A percentile compares a stretch with the other conserved stretches of the same genome.
phyloP scores from a whole-genome alignment of 2,888 invertebrate species.

The Drosophila birchii region DNA sequence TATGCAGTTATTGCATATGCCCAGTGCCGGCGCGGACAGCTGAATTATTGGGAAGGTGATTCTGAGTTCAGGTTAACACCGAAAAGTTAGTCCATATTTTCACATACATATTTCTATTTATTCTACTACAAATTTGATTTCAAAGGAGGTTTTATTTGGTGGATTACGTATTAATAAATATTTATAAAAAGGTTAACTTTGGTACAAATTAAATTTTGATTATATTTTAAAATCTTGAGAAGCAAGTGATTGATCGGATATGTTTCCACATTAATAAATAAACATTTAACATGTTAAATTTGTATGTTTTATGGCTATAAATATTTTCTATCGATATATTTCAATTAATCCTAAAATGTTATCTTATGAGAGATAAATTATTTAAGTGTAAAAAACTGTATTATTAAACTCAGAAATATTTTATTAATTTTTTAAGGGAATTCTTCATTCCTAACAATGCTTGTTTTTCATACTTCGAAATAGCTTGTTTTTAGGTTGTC shows the following conservation, averaged over 20 bases:
- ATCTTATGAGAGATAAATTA: too few species aligned
- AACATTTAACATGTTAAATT: not conserved
- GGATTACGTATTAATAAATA: too few species aligned
- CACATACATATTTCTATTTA: too few species aligned
- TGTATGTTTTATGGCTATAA: not conserved
- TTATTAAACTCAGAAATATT: not conserved
- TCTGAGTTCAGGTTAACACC: not conserved
- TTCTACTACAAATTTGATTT: not conserved
- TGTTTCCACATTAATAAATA: not conserved
- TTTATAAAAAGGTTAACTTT: not conserved
- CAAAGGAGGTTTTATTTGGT: not conserved
- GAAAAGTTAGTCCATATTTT: not conserved
- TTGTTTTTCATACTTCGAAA: not conserved
- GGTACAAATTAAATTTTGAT: not conserved
- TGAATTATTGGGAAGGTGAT: not conserved
- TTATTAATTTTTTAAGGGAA: too few species aligned
- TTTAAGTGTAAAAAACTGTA: not conserved
- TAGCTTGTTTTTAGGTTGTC: too few species aligned
- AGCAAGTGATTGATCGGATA: not conserved
- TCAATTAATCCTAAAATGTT: fast-evolving
- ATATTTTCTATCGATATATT: not conserved
- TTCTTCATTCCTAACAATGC: not conserved
- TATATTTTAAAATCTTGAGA: not conserved
- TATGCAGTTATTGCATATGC: conserved; percentile 52
- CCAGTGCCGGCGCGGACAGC: conserved; percentile 40